These are phyloP conservation scores for Eledone cirrhosa DNA, from an alignment of 2,888 invertebrate species.

Conservation along the genomic window DNA sequence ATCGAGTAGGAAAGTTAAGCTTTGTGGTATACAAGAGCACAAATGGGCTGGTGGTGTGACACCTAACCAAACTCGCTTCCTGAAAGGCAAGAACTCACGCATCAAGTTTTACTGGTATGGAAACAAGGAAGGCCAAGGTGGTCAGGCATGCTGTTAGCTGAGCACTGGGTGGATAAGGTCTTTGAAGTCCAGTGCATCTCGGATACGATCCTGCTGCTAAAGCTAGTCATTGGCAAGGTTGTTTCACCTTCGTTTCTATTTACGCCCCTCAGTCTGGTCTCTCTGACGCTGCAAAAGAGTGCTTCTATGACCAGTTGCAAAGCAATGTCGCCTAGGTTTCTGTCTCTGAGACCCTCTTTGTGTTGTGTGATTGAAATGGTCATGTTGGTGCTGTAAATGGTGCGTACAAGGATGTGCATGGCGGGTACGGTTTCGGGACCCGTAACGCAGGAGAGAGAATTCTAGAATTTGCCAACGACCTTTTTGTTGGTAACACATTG, in stretches of 20 bases:
- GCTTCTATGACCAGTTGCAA: conserved; percentile 31
- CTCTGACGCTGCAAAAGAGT: conserved; percentile 31
- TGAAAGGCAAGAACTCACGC: neutral
- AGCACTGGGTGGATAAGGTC: conserved; percentile 27
- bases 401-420: too few relatives aligned
- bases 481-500: conserved; percentile 31
- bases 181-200: conserved; percentile 26
- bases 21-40: neutral
- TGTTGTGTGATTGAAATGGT: too few relatives aligned
- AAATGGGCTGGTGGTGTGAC: neutral
- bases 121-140: conserved; percentile 29
- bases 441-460: conserved; percentile 28
- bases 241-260: conserved; percentile 9
- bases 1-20: too few relatives aligned
- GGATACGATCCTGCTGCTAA: conserved; percentile 29
- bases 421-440: conserved; percentile 23
- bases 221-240: conserved; percentile 28
- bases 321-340: conserved; percentile 26
- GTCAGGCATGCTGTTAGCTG: too few relatives aligned
- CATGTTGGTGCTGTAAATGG: too few relatives aligned
- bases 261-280: neutral
- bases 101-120: conserved; percentile 29
- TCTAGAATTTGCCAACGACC: conserved; percentile 33
- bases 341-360: conserved; percentile 22
- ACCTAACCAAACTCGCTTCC: neutral